Base-by-base conservation (phyloP, 2,113 vertebrate genomes). In the Campylorhamphus procurvoides region DNA sequence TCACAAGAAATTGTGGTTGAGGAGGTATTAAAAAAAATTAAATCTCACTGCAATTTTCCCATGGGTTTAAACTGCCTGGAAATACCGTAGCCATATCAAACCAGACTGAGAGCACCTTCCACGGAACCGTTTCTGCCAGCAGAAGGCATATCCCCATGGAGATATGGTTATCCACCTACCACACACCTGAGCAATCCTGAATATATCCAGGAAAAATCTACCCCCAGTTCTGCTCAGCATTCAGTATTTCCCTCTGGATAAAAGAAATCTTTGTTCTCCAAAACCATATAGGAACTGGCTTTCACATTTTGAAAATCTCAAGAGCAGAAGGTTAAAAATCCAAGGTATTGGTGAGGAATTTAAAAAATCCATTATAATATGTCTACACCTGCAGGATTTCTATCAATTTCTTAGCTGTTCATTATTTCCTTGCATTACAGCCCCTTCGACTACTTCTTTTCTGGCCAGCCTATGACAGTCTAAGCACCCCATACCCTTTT, bases 61-160 rank as follows among this genome's bases (percentile, higher is more conserved):
- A 4, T 24, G 14, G 29, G 4, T 42, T 67, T 62, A 23, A 12
- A 74, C 12, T 62, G 8, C 37, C 60, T 74, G 29, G 19, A 91
- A 50, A 18, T 50, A n/a, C 14, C n/a, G 16, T 58, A 33, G 44
- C 33, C 10, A 14, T 31, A 50, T 3, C 33, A 46, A 83, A 85
- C 5, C 35, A 79, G 31, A 52, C 3, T 31, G 42, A 63, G 9
- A 81, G 18, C 33, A 67, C 42, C 29, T 50, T 68, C 19, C 25
- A 56, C 3, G 12, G 37, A 77, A 58, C n/a, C 0, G 0, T 37
- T 40, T 56, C 55, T 22, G 3, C 40, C 60, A 56, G 7, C n/a
- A 53, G 1, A 3, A 52, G 25, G 42, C 18, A 44, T 23, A 60
- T 20, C 17, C 14, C 6, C n/a, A 17, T 0, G 63, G 37, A 80